These are phyloP conservation scores for Ranitomeya variabilis DNA, from an alignment of 2,113 vertebrate genomes.

Conservation along the genomic window DNA sequence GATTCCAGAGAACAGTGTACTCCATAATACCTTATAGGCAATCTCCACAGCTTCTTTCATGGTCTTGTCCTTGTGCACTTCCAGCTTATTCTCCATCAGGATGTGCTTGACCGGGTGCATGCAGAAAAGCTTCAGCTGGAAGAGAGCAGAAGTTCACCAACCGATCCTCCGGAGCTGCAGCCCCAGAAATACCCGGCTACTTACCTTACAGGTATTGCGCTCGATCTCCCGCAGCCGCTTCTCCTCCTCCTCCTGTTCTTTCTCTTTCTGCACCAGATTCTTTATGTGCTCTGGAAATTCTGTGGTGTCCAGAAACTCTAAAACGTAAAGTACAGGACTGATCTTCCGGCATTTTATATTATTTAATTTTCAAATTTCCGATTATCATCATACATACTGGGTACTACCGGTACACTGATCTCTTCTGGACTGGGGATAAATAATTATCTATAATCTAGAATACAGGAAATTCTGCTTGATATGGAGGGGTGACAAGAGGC, in stretches of 20 bases:
- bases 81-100: conserved; percentile 97
- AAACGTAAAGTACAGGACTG: conserved; percentile 29
- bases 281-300: conserved; percentile 96
- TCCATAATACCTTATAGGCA: conserved; percentile 84
- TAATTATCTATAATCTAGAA: no score
- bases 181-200: not conserved
- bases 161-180: not conserved
- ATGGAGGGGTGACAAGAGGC: no score
- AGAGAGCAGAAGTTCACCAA: not conserved
- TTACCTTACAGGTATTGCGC: conserved; percentile 97
- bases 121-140: conserved; percentile 96
- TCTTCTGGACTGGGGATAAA: no score
- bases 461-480: no score
- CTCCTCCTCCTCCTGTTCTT: conserved; percentile 95
- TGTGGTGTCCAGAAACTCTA: conserved; percentile 88
- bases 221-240: conserved; percentile 97
- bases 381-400: no score
- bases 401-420: no score
- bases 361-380: no score
- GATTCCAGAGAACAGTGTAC: no score
- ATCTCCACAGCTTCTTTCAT: conserved; percentile 92
- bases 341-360: no score
- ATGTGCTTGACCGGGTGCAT: conserved; percentile 92
- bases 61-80: conserved; percentile 97
- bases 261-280: conserved; percentile 89